Base-by-base conservation (phyloP, 2,888 invertebrate genomes). In the Eristalinus sepulchralis region DNA sequence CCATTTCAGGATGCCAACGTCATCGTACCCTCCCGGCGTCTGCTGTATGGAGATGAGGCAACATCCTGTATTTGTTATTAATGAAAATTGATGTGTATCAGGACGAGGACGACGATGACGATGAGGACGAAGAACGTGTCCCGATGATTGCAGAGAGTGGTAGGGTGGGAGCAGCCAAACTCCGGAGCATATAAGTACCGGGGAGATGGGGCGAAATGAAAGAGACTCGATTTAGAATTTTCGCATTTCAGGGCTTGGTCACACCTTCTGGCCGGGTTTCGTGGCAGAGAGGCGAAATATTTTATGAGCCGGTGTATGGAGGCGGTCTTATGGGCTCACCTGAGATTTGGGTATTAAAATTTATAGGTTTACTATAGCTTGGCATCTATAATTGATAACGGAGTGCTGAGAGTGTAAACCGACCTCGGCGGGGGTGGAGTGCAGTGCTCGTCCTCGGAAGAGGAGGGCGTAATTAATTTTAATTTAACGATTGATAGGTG, bases 1-100 rank as follows among this genome's bases (percentile, higher is more conserved):
- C 64, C 24, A 59, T 59, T 59, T 10, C 31, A 39, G 31, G 34
- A n/a, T 22, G 17, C 47, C 53, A 13, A 8, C 62, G 66, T 27
- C 27, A 62, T 36, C 20, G 34, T 27, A 24, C 33, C 9, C 27
- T 9, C 22, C 66, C 20, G 39, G 57, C 57, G 36, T 24, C 33
- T 67, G 60, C 24, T 31, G 60, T 8, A 63, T 62, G 72, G 11
- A n/a, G 47, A 36, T 60, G 60, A 57, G 24, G 57, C 31, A 67
- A 17, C 39, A 31, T 31, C 55, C 57, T 17, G 66, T 13, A 79
- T 71, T 57, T 64, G 64, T 71, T 79, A 79, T 79, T 64, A 71
- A 66, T 59, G 71, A 59, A 34, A 71, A 64, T 71, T 79, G 70
- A 71, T 71, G 64, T 20, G 33, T 33, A 60, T 60, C 64, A 39